Percentiles rank a stretch among this genome's conserved stretches.
Evolutionary conservation across 2,797 vertebrate species (phyloP).

Genomic region (Argya squamiceps): DNA sequence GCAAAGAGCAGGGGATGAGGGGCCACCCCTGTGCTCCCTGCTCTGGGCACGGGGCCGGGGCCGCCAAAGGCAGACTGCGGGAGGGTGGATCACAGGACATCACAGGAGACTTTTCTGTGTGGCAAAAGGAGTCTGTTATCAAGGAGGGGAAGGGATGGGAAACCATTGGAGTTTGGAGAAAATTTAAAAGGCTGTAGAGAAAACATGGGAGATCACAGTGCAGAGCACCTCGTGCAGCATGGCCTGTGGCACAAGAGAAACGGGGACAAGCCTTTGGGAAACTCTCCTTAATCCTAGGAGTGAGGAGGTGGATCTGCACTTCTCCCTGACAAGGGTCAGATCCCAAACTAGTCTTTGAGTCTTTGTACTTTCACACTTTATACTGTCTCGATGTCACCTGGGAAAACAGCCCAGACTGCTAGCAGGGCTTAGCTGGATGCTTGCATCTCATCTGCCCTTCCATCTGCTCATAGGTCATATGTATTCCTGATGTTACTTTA

Average conservation of each 20-base stretch:
- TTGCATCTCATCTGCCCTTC: neutral
- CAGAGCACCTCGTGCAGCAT: neutral
- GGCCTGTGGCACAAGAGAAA: neutral
- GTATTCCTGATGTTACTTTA: neutral
- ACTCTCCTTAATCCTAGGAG: neutral
- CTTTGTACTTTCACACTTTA: neutral
- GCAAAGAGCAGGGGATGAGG: neutral
- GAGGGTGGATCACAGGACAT: too few species aligned
- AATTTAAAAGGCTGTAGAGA: neutral
- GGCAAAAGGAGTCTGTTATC: neutral
- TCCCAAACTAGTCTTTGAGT: neutral
- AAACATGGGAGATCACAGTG: neutral
- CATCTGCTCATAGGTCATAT: neutral
- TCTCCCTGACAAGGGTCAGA: neutral
- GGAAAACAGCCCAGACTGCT: rapidly evolving
- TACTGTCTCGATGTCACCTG: neutral
- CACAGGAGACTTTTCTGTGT: neutral
- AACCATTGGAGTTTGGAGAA: neutral
- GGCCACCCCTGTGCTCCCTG: rapidly evolving
- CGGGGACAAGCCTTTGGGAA: neutral
- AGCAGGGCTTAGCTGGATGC: neutral
- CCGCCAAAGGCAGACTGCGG: neutral
- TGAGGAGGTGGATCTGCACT: neutral
- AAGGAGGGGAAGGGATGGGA: neutral
- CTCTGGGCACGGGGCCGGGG: neutral